These are phyloP conservation scores for Morus bassanus DNA, from an alignment of 2,797 vertebrate species.

Conservation along the genomic window DNA sequence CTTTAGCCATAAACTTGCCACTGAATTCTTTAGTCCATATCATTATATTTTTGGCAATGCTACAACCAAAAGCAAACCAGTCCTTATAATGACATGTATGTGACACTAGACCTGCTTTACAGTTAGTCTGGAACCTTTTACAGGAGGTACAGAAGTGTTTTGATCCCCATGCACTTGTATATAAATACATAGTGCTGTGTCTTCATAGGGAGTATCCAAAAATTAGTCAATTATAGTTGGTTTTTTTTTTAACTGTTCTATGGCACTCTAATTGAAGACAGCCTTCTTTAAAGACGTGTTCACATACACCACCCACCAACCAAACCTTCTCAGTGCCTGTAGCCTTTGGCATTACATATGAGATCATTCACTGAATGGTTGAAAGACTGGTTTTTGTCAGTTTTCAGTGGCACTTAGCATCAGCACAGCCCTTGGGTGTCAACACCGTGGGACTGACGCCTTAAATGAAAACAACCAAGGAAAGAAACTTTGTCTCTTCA, in stretches of 20 bases:
- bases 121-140: background rate
- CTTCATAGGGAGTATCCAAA: background rate
- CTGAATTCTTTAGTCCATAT: background rate
- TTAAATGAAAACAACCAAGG: background rate
- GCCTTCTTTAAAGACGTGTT: background rate
- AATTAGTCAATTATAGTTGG: background rate
- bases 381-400: background rate
- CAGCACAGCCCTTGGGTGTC: background rate
- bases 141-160: background rate
- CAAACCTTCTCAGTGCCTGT: background rate
- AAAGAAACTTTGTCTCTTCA: background rate
- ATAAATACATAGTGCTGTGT: background rate
- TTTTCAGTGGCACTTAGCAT: background rate
- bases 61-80: background rate
- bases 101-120: background rate
- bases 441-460: background rate
- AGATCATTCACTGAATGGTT: background rate
- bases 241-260: background rate
- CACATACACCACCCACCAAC: background rate
- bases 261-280: background rate
- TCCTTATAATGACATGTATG: background rate
- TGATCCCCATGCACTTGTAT: background rate
- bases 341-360: background rate
- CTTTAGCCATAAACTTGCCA: background rate
- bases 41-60: background rate